phyloP scores from a whole-genome alignment of 2,113 vertebrate genomes.

The Origma solitaria region DNA sequence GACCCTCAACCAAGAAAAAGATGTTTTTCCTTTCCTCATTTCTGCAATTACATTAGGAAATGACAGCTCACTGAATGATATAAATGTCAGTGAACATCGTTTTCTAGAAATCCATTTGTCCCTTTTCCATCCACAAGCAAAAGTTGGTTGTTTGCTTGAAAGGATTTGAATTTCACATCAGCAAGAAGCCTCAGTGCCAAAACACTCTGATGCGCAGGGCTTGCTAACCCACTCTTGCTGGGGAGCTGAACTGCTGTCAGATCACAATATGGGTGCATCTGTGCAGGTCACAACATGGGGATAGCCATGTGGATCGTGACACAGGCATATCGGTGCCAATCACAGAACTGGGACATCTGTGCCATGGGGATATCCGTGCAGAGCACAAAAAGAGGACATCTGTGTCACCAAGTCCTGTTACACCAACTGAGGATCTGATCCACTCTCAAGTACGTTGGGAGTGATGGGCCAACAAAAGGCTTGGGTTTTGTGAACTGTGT shows the following conservation, averaged over 20 bases:
- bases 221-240: accelerated
- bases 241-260: not conserved
- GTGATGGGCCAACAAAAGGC: not conserved
- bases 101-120: not conserved
- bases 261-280: accelerated
- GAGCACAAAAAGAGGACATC: not conserved
- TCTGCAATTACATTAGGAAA: conserved; percentile 6
- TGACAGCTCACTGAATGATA: not conserved
- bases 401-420: accelerated
- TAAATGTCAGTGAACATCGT: not conserved
- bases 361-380: not conserved
- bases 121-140: not conserved
- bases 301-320: not conserved
- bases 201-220: not conserved
- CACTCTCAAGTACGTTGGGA: too few relatives aligned
- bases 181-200: not conserved
- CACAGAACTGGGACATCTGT: not conserved
- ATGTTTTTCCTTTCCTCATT: not conserved
- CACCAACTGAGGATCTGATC: not conserved
- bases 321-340: not conserved
- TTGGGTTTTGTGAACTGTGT: not conserved
- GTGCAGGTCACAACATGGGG: not conserved
- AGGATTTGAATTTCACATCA: not conserved
- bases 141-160: not conserved
- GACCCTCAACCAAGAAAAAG: conserved; percentile 14